Evolutionary conservation across 1,140 invertebrate genomes (phyloP).

Genomic region (Meloidogyne floridensis): DNA sequence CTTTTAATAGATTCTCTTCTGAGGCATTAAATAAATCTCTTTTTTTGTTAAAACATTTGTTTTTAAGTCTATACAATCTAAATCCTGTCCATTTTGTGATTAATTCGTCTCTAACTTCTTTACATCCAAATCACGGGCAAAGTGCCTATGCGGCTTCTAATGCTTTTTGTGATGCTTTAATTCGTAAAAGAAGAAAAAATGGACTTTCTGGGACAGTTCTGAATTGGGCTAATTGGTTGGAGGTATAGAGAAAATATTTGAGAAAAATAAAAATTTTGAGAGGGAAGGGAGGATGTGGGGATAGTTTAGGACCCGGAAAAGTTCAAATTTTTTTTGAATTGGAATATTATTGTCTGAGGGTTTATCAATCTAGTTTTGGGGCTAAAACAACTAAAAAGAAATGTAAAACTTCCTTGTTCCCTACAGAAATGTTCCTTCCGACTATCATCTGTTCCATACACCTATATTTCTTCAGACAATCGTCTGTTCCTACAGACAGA

Average conservation of each 20-base stretch:
- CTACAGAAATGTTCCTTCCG: no score
- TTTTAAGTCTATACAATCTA: not conserved
- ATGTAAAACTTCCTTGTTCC: no score
- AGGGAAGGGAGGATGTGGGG: no score
- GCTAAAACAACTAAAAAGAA: no score
- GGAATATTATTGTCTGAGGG: no score
- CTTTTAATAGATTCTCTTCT: not conserved
- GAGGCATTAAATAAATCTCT: not conserved
- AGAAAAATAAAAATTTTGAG: not conserved
- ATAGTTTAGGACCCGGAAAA: no score
- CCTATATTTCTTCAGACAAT: no score
- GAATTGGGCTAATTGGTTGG: constrained; percentile 16
- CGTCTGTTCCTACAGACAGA: no score
- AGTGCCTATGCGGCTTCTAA: not conserved
- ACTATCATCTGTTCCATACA: no score
- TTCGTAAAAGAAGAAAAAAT: constrained; percentile 4
- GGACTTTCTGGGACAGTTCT: not conserved
- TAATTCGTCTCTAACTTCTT: constrained; percentile 15
- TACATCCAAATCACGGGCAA: constrained; percentile 13
- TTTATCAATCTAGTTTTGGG: no score
- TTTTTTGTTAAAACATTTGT: not conserved
- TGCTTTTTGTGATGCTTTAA: constrained; percentile 14
- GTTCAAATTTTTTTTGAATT: no score
- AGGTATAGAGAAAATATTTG: not conserved
- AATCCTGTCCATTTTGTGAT: constrained; percentile 8